phyloP scores from a whole-genome alignment of 1,140 invertebrate genomes.

The Platyscapa corneri region DNA sequence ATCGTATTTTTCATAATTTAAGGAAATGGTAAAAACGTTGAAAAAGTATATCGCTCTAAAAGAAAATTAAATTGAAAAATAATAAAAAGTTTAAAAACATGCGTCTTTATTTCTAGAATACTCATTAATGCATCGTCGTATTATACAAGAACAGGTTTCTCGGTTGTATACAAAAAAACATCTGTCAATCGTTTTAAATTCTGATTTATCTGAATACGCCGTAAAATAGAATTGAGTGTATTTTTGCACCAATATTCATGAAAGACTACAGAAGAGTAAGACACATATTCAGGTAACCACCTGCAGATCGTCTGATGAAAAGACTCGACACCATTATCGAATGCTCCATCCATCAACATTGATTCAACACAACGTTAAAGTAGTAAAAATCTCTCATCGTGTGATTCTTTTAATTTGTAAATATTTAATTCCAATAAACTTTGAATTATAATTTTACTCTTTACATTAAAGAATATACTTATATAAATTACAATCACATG shows the following conservation, averaged over 20 bases:
- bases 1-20: too few relatives aligned
- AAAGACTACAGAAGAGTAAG: neutral
- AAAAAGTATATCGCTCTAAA: too few relatives aligned
- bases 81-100: too few relatives aligned
- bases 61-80: too few relatives aligned
- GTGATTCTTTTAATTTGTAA: constrained; percentile 9
- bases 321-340: constrained; percentile 52
- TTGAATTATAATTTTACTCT: too few relatives aligned
- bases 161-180: neutral
- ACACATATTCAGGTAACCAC: constrained; percentile 62
- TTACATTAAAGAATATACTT: too few relatives aligned
- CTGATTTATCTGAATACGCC: neutral
- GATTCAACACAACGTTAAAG: neutral
- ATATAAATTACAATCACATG: too few relatives aligned
- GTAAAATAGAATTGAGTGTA: neutral
- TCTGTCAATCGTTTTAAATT: constrained; percentile 13
- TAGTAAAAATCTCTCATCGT: neutral
- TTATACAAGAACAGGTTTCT: neutral
- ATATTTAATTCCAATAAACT: too few relatives aligned
- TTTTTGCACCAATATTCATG: neutral
- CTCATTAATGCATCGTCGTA: too few relatives aligned
- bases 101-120: too few relatives aligned
- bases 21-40: too few relatives aligned
- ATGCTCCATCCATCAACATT: constrained; percentile 21
- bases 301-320: constrained; percentile 63